These are phyloP conservation scores for Phalanger gymnotis DNA, from an alignment of 2,797 vertebrate genomes.

Conservation along the genomic window DNA sequence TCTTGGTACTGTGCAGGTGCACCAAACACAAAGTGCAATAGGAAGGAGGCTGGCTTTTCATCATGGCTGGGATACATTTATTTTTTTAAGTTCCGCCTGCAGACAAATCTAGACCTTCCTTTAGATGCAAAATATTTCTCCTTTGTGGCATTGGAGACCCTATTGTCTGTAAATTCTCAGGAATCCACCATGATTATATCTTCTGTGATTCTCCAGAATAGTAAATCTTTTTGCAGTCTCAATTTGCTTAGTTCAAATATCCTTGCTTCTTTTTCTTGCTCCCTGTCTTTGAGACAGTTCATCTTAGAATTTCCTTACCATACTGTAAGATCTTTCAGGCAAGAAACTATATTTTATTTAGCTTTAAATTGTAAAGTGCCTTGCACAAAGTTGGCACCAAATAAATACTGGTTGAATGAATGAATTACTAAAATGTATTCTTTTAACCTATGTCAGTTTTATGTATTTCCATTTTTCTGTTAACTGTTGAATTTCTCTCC, in stretches of 20 bases:
- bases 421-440: slow-evolving; percentile 5
- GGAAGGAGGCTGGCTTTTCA: background rate
- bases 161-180: background rate
- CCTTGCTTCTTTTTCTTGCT: slow-evolving; percentile 52
- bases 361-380: background rate
- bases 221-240: slow-evolving; percentile 29
- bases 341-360: background rate
- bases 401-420: background rate
- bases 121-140: background rate
- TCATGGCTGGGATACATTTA: background rate
- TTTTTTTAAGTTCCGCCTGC: background rate
- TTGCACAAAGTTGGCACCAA: background rate
- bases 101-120: background rate
- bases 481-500: slow-evolving; percentile 33
- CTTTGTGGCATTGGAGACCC: background rate
- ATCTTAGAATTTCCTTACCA: slow-evolving; percentile 30
- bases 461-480: slow-evolving; percentile 41
- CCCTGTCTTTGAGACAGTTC: slow-evolving; percentile 34
- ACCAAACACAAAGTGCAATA: background rate
- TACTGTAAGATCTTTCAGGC: background rate
- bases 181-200: background rate
- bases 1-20: background rate
- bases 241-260: slow-evolving; percentile 40
- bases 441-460: slow-evolving; percentile 51
- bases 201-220: slow-evolving; percentile 51